Base-by-base conservation (phyloP, 2,888 invertebrate genomes). In the Argyresthia goedartella region DNA sequence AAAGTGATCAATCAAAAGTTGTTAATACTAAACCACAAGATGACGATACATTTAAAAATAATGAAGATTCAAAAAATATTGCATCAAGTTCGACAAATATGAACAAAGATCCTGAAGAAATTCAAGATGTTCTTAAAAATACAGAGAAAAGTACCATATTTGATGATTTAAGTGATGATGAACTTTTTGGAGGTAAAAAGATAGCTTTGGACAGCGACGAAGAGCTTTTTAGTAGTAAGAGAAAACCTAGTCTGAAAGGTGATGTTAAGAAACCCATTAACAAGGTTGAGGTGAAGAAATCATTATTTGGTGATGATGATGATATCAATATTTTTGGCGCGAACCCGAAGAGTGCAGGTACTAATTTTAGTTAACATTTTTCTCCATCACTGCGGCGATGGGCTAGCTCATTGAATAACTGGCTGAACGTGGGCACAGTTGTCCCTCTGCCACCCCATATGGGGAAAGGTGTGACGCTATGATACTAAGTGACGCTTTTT, bases 221-320 rank as follows among this genome's bases (percentile, higher is more conserved):
- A 42, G 80, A 81, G 34, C 54, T 84, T 11, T 82, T 85, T 58
- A 62, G 34, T n/a, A 8, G 8, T 8, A 49, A 16, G 14, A 8
- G 11, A 7, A 49, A 16, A 15, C 9, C 36, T 4, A 13, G n/a
- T 11, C 61, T 16, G 59, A 60, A 14, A 65, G 60, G 46, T 64
- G 59, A 56, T 58, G 59, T 53, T 58, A 54, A 54, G 60, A 54
- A 57, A 56, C 55, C 52, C 25, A 25, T 6, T 25, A 25, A 25
- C 3, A 25, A 25, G 49, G 59, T 59, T 14, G 64, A 64, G 33
- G 65, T 67, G 6, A 74, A 71, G 56, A 59, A 57, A 33, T 68
- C 75, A 10, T 59, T 85, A 35, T 86, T 87, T 45, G 76, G 73
- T 50, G 84, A 81, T 59, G 80, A 75, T 44, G 72, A 76, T 52